Conservation (phyloP, 1,140 invertebrate genomes). For the Caerostris extrusa region DNA sequence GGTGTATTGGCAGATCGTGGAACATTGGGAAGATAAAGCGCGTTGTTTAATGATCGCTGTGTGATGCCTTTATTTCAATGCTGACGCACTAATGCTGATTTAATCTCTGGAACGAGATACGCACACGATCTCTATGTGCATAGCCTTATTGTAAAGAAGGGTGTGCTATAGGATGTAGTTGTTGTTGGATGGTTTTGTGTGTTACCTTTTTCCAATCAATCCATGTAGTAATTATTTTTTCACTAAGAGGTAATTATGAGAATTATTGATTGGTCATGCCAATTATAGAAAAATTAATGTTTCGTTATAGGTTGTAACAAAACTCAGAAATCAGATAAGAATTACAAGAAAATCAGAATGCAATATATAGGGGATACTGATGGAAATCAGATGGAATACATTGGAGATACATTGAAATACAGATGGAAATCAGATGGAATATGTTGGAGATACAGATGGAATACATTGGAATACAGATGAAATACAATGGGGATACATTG, state of each 20-base stretch:
- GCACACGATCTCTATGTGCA: not conserved
- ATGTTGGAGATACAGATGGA: too few relatives aligned
- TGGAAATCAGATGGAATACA: too few relatives aligned
- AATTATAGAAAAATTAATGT: not conserved
- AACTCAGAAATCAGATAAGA: not conserved
- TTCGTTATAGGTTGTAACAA: not conserved
- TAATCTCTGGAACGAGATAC: too few relatives aligned
- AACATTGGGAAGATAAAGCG: conserved; percentile 46
- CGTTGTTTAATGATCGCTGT: conserved; percentile 51
- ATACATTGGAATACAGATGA: too few relatives aligned
- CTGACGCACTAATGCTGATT: not conserved
- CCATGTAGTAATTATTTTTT: not conserved
- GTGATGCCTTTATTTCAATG: conserved; percentile 49
- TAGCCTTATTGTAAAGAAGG: too few relatives aligned
- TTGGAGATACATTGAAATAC: too few relatives aligned
- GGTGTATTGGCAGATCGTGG: conserved; percentile 48
- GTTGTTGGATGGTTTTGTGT: too few relatives aligned
- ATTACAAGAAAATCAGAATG: too few relatives aligned
- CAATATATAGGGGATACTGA: too few relatives aligned
- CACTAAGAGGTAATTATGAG: not conserved
- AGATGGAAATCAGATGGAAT: too few relatives aligned
- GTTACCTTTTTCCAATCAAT: conserved; percentile 3
- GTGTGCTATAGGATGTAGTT: too few relatives aligned
- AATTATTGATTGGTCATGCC: not conserved
- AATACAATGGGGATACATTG: too few relatives aligned